Percentiles rank a stretch among this genome's conserved stretches.
Conservation (phyloP, 2,113 vertebrate genomes). For the Cynopterus brachyotis region DNA sequence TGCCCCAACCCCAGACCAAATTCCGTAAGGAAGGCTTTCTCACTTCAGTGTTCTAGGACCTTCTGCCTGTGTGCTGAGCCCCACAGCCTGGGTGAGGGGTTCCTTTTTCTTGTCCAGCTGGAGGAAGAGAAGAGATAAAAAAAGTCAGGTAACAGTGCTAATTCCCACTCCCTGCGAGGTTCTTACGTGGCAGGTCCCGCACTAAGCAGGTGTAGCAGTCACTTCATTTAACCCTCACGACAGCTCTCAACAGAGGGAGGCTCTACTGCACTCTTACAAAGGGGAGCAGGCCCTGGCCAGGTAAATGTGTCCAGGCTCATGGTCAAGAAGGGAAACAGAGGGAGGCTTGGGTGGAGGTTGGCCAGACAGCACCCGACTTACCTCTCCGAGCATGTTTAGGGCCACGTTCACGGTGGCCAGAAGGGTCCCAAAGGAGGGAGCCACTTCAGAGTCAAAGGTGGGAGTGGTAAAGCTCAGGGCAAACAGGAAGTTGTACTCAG, state of each 20-base stretch:
- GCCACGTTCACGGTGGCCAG: constrained; percentile 96
- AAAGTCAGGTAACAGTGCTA: background rate
- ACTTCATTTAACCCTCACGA: background rate
- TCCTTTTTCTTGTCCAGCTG: constrained; percentile 99
- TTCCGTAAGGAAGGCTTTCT: constrained; percentile 65
- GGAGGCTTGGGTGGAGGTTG: background rate
- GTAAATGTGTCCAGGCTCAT: background rate
- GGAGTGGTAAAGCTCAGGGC: constrained; percentile 96
- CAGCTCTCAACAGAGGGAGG: background rate
- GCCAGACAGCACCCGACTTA: constrained; percentile 54
- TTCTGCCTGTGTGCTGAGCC: constrained; percentile 89
- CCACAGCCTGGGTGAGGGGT: constrained; percentile 86
- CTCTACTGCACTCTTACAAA: background rate
- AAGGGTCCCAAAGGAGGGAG: constrained; percentile 97
- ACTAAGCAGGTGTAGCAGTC: background rate
- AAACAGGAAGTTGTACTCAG: constrained; percentile 94
- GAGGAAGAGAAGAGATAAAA: background rate
- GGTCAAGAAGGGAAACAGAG: background rate
- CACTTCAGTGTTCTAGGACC: constrained; percentile 94
- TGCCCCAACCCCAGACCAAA: background rate
- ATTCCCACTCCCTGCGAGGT: background rate
- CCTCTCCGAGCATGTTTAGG: constrained; percentile 96
- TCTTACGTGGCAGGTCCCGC: too few relatives aligned
- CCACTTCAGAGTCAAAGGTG: constrained; percentile 94
- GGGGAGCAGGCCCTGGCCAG: background rate